phyloP scores from a whole-genome alignment of 1,140 invertebrate genomes.

The Pissodes strobi region DNA sequence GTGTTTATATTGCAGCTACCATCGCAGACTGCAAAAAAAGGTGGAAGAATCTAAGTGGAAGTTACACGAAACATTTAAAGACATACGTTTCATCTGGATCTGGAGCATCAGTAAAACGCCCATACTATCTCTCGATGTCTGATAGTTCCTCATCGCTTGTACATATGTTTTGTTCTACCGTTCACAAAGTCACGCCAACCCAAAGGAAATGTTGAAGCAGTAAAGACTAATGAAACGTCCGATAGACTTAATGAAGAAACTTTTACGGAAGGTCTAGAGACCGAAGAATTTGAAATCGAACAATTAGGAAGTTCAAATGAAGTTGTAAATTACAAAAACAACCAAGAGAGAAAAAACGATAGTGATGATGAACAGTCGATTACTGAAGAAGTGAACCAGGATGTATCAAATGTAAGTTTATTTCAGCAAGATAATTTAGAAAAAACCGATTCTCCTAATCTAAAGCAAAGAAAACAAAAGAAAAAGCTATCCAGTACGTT shows the following conservation, averaged over 20 bases:
- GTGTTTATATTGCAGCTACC: conserved; percentile 7
- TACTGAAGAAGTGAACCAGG: conserved; percentile 19
- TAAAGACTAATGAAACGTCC: conserved; percentile 10
- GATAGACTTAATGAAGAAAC: conserved; percentile 4
- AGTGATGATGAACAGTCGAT: conserved; percentile 25
- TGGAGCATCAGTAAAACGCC: background rate
- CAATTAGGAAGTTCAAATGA: background rate
- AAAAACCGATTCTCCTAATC: conserved; percentile 13
- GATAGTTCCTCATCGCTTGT: no score
- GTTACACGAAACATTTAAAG: conserved; percentile 19
- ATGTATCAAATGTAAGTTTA: conserved; percentile 7
- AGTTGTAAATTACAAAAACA: conserved; percentile 9
- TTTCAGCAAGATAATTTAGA: conserved; percentile 8
- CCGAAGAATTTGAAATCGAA: conserved; percentile 6
- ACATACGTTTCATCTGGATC: background rate
- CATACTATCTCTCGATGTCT: conserved; percentile 9
- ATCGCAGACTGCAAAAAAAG: conserved; percentile 13
- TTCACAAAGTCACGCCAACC: conserved; percentile 20
- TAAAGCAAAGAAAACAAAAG: conserved; percentile 24
- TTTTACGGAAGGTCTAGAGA: background rate
- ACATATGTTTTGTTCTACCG: conserved; percentile 14
- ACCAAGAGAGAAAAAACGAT: conserved; percentile 16
- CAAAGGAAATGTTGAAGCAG: conserved; percentile 11
- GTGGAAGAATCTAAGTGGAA: no score
- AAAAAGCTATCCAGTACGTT: conserved; percentile 4